A percentile compares a stretch with the other conserved stretches of the same genome.
Evolutionary conservation across 2,888 invertebrate species (phyloP).

Genomic region (Cryptocephalus moraei): DNA sequence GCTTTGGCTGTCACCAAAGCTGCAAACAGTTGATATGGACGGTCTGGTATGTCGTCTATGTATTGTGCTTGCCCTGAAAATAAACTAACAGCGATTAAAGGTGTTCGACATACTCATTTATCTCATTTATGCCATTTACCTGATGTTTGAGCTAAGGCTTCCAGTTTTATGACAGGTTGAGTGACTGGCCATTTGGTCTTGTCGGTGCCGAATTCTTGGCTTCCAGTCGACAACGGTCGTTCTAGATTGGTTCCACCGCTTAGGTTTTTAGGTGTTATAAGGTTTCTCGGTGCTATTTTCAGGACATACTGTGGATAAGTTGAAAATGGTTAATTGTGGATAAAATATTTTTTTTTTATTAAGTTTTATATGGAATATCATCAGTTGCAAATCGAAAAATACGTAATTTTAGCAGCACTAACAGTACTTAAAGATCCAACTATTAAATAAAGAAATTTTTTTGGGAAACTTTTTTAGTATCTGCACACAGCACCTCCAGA

Average conservation of each 20-base stretch:
- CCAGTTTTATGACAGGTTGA: conserved; percentile 53
- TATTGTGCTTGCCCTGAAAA: conserved; percentile 65
- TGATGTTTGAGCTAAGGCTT: conserved; percentile 48
- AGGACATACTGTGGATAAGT: conserved; percentile 30
- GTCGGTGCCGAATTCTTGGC: conserved; percentile 50
- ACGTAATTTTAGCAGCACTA: no score
- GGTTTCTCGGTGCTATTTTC: conserved; percentile 36
- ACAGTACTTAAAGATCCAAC: no score
- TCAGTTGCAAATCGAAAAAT: no score
- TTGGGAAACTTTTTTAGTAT: no score
- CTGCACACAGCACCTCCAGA: no score
- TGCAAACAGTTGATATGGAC: conserved; percentile 58
- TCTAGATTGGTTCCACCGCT: conserved; percentile 41
- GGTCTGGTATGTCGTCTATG: conserved; percentile 59
- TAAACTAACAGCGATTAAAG: no score
- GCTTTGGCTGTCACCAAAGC: conserved; percentile 54
- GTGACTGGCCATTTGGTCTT: conserved; percentile 52
- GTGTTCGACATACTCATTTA: neutral
- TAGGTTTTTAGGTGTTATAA: conserved; percentile 30
- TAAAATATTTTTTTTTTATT: no score
- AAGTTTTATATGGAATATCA: no score
- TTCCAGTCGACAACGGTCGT: conserved; percentile 47
- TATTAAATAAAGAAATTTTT: no score
- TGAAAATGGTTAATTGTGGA: conserved; percentile 12
- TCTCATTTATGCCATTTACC: no score